Evolutionary conservation across 1,140 invertebrate genomes (phyloP).

Genomic region (Drosophila tropicalis): DNA sequence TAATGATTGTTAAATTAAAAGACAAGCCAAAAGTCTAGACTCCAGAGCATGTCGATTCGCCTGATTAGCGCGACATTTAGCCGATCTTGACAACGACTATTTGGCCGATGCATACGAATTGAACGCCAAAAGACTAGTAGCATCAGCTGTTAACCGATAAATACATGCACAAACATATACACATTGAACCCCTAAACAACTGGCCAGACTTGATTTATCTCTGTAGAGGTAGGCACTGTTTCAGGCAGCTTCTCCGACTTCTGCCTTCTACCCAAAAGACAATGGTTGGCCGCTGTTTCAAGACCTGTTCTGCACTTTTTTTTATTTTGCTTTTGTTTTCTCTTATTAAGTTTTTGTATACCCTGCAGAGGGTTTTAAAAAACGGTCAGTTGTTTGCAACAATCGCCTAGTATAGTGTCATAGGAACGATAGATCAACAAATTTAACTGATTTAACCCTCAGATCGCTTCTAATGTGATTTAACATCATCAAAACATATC

Average conservation of each 20-base stretch:
- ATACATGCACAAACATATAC: constrained; percentile 17
- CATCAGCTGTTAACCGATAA: constrained; percentile 69
- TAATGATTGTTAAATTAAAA: constrained; percentile 73
- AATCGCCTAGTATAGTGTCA: too few relatives aligned
- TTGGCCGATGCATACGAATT: constrained; percentile 53
- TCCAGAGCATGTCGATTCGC: constrained; percentile 32
- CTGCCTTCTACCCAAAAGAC: constrained; percentile 18
- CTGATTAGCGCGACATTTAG: not conserved
- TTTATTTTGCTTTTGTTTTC: constrained; percentile 17
- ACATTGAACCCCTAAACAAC: constrained; percentile 47
- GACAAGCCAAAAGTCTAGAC: constrained; percentile 58
- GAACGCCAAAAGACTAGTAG: constrained; percentile 15
- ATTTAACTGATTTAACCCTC: too few relatives aligned
- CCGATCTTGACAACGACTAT: constrained; percentile 26
- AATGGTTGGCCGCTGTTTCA: constrained; percentile 46
- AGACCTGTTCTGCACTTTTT: constrained; percentile 57
- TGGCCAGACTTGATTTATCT: constrained; percentile 74
- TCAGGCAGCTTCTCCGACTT: constrained; percentile 9
- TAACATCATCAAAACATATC: too few relatives aligned
- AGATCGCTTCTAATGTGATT: too few relatives aligned
- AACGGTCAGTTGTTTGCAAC: too few relatives aligned
- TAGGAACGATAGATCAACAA: too few relatives aligned
- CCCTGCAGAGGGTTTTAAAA: too few relatives aligned
- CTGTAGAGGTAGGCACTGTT: constrained; percentile 10
- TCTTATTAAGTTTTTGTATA: not conserved